Evolutionary conservation across 2,113 vertebrate species (phyloP), one percentile per base, ranked within the genome.

Genomic region (Microcebus murinus): DNA sequence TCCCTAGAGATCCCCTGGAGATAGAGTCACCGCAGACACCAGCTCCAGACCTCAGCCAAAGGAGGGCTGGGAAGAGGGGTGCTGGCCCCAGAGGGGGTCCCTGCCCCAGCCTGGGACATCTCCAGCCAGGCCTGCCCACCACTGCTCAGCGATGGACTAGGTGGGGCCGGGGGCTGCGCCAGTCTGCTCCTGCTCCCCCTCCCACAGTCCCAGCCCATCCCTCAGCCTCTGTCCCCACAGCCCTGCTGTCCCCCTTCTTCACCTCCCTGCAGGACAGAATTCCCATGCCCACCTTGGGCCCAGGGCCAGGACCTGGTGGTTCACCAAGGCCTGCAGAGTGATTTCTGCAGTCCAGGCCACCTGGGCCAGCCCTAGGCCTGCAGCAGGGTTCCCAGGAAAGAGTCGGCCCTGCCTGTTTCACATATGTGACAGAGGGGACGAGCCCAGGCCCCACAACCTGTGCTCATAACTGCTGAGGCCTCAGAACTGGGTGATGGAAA

Each of bases 261-360:
- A 74, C 71, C 48, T 61, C 61, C 63, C 9, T 4, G 10, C 7
- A 36, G 25, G 36, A 65, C 65, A 27, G 88, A 81, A 73, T 95
- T 93, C 96, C 85, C 96, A 96, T 57, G 0, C 91, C 94, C 91
- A 89, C 93, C 88, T 34, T 39, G 27, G 77, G 89, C 90, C 45
- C 63, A 2, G 45, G 18, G 80, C 96, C 92, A 87, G 63, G 68
- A 36, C 34, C 42, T 0, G 0, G 21, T 12, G 12, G 34, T 96
- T 95, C 97, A 94, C 85, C 45, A 8, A 50, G 31, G 77, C 87
- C 82, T 81, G 76, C 42, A 59, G 91, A 81, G 39, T 80, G 68
- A 39, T 55, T 70, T 74, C 87, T 59, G 73, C 42, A 70, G 59
- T 59, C 70, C 8, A 14, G 61, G 79, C 79, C 29, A 42, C 9